Conservation (phyloP, 2,888 invertebrate genomes). For the Leptinotarsa juncta region DNA sequence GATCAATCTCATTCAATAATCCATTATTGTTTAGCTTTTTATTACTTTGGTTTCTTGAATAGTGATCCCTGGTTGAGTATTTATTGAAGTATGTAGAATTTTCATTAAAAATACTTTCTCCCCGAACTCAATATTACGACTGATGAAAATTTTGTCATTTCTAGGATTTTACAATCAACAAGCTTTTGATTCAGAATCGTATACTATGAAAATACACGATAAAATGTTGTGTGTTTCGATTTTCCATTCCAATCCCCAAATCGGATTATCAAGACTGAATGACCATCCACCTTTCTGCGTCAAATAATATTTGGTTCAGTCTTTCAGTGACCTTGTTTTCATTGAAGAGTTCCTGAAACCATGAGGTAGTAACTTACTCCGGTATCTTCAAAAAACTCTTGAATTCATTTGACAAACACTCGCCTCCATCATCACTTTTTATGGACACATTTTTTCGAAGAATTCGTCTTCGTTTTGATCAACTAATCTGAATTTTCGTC, state of each 20-base stretch:
- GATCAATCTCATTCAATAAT: too few relatives aligned
- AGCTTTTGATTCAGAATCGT: constrained; percentile 1
- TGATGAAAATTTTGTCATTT: not conserved
- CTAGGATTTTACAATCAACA: not conserved
- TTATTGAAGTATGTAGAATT: too few relatives aligned
- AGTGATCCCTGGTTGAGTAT: too few relatives aligned
- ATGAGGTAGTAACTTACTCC: not conserved
- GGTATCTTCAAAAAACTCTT: not conserved
- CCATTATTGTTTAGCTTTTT: too few relatives aligned
- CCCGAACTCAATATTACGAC: too few relatives aligned
- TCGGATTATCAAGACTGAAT: not conserved
- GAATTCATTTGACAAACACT: not conserved
- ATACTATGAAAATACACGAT: not conserved
- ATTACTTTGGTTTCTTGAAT: too few relatives aligned
- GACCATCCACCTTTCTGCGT: not conserved
- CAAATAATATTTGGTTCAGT: not conserved
- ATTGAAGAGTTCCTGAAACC: not conserved
- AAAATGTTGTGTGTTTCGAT: not conserved
- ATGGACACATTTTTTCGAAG: not conserved
- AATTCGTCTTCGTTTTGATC: not conserved
- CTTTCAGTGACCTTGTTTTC: not conserved
- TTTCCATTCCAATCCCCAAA: not conserved
- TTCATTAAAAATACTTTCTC: too few relatives aligned
- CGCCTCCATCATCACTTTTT: constrained; percentile 7
- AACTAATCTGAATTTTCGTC: too few relatives aligned